Base-by-base conservation (phyloP, 1,140 invertebrate species). In the Macrobrachium nipponense region DNA sequence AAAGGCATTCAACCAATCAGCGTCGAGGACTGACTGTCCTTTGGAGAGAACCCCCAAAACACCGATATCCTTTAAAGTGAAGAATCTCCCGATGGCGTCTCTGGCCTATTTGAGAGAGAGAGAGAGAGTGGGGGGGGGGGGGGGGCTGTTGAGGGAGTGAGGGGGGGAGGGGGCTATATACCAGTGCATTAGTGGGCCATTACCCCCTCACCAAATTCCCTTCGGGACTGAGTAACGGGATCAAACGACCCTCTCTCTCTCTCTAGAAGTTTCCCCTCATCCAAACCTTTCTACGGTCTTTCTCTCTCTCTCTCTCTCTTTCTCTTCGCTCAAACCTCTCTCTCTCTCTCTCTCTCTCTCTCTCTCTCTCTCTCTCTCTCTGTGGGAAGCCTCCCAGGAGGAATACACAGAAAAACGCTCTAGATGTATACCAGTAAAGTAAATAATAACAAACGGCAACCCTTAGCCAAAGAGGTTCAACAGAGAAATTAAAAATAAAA, bases 101-200 rank as follows among this genome's bases (percentile, higher is more conserved):
- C 5, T 2, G 6, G 20, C 27, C 36, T 44, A 72, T 23, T 72
- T 36, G 51, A 10, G 15, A 51, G 51, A 8, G 23, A 14, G 27
- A 23, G 76, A 78, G 76, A 59, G 76, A 78, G 73, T 51, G 27
- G 36, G 73, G 51, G 73, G 5, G 73, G 51, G 73, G 36, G 73
- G 51, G 73, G 6, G 36, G 36, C 23, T 43, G 73, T 4, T 44
- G 76, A 78, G 58, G 60, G 76, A 78, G 58, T 11, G 59, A 17
- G n/a, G 27, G n/a, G 43, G 78, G 43, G 27, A n/a, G 60, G 64
- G 27, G 27, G 27, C 4, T 36, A 36, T 36, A 36, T 36, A 36
- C 27, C 59, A 80, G 78, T 80, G 51, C 76, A 80, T 64, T 80
- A 64, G 78, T 61, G 27, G 59, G 59, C 78, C 78, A 80, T 80